Base-by-base conservation (phyloP, 1,140 invertebrate species). In the Pogonognathellus flavescens region DNA sequence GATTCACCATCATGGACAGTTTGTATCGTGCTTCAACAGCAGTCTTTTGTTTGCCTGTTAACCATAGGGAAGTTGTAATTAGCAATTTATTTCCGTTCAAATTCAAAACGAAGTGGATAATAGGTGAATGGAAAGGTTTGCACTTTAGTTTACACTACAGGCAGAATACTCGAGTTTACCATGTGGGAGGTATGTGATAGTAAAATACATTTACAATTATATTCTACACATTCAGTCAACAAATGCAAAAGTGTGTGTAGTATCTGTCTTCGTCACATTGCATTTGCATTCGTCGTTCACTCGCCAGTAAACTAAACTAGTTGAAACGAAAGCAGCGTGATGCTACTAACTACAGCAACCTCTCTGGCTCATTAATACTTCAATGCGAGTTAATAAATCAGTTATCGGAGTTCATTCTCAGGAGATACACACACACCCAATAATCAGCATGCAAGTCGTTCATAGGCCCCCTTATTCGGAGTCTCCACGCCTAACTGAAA, bases 381-480 rank as follows among this genome's bases (percentile, higher is more conserved):
- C 31, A 76, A 76, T 50, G 49, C 14, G 31, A 50, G n/a, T 31
- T 72, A 41, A 76, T 76, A 76, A 76, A 76, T 76, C 70, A 76
- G 70, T 76, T 76, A 76, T 76, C 41, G 70, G 31, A 50, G 70
- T 76, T 66, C 20, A 50, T 76, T 76, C 70, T 76, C 41, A n/a
- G 31, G 70, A 76, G 70, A 41, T 6, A 41, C 2, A 76, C 70
- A 41, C 41, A 50, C 25, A 50, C 70, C 41, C 70, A 76, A 25
- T 76, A 76, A 76, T 76, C 31, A 76, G 70, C 31, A 76, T 50
- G 70, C 16, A 31, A 9, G 5, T 4, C n/a, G 41, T 31, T 50
- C 70, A 76, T 41, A 41, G 70, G 70, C 20, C 62, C 62, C 22
- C 62, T 66, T 66, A 66, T 66, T 66, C 20, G 13, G 22, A 14